Base-by-base conservation (phyloP, 2,888 invertebrate genomes). In the Sepiola atlantica region DNA sequence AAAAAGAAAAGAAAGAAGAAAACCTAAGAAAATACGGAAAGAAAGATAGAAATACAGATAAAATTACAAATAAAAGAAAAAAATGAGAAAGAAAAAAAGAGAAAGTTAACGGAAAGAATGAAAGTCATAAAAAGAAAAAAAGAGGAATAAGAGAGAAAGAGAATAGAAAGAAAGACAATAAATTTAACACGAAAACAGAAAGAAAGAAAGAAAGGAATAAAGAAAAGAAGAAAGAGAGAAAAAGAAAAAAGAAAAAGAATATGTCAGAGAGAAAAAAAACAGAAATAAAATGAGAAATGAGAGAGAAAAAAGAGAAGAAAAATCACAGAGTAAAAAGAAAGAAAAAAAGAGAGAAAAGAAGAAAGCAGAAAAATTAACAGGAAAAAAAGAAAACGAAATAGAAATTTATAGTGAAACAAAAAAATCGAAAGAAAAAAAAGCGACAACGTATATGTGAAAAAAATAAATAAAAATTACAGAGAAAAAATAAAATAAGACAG, bases 341-440 rank as follows among this genome's bases (percentile, higher is more conserved):
- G 0, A 1, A n/a, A n/a, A 0, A n/a, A 8, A 28, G 6, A n/a
- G 3, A 77, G 10, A 77, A 14, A n/a, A 0, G n/a, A 10, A n/a
- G 28, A 77, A 16, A 77, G 12, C 28, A 12, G n/a, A 16, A 77
- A 12, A n/a, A 12, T n/a, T 1, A 12, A 14, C 10, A 28, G 10
- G n/a, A n/a, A n/a, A n/a, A n/a, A n/a, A n/a, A n/a, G n/a, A n/a
- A n/a, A n/a, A n/a, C n/a, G n/a, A n/a, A n/a, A n/a, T n/a, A n/a
- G n/a, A n/a, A n/a, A 45, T 45, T 45, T 45, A 45, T 45, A 45
- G 45, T 45, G 45, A 45, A 45, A 8, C 45, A 45, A 45, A n/a
- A n/a, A n/a, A n/a, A n/a, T n/a, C n/a, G n/a, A n/a, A n/a, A n/a
- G n/a, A n/a, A n/a, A n/a, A n/a, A n/a, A n/a, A n/a, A n/a, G n/a